Conservation (phyloP, 2,888 invertebrate species). For the Melangyna quadrimaculata region DNA sequence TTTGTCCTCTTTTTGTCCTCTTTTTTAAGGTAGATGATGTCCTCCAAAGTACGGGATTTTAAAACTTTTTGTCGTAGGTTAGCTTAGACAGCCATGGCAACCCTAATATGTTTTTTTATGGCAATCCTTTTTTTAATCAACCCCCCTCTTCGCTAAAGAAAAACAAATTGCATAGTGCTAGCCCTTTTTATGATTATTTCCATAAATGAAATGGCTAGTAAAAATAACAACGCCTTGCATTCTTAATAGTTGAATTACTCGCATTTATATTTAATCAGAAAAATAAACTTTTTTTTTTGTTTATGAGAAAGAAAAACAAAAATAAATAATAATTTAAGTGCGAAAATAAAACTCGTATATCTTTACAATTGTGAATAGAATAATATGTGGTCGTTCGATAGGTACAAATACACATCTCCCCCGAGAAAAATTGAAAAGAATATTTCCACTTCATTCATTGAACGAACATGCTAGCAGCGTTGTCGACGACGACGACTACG, state of each 20-base stretch:
- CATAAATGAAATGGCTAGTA: neutral
- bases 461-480: neutral
- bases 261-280: conserved; percentile 54
- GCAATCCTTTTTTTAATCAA: no score
- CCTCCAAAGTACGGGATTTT: no score
- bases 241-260: conserved; percentile 23
- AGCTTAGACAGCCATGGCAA: no score
- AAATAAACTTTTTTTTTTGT: conserved; percentile 29
- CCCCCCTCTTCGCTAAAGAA: no score
- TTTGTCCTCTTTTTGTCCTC: no score
- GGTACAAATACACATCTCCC: neutral
- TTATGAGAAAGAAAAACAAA: conserved; percentile 28
- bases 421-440: conserved; percentile 25
- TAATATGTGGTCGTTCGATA: neutral
- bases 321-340: conserved; percentile 48
- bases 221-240: neutral
- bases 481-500: neutral
- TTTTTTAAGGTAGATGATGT: no score
- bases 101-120: no score
- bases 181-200: neutral
- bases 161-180: no score
- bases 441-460: conserved; percentile 3
- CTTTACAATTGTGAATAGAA: neutral
- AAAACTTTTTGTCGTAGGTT: no score
- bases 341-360: conserved; percentile 36